Percentiles rank a stretch among this genome's conserved stretches.
These are phyloP conservation scores for Lampris megalopsis DNA, from an alignment of 2,113 vertebrate genomes.

Conservation along the genomic window DNA sequence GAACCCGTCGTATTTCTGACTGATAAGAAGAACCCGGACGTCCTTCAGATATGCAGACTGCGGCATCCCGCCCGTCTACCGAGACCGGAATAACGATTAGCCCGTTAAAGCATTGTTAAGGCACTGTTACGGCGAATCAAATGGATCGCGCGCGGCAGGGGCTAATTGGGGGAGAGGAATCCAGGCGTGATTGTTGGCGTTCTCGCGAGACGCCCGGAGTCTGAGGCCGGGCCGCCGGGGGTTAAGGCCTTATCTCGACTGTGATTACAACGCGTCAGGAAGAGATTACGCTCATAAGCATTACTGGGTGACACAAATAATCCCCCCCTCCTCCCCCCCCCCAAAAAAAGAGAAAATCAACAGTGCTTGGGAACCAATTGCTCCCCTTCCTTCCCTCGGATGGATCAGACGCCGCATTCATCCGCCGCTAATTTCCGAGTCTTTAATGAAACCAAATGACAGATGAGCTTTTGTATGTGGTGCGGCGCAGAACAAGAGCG, in stretches of 20 bases:
- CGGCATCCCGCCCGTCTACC: constrained; percentile 30
- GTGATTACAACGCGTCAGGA: constrained; percentile 63
- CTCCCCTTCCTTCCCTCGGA: constrained; percentile 50
- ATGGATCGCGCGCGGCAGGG: constrained; percentile 81
- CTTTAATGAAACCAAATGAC: constrained; percentile 66
- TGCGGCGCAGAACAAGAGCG: constrained; percentile 24
- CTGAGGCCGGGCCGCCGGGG: constrained; percentile 61
- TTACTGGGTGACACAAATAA: constrained; percentile 60
- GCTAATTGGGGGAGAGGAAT: constrained; percentile 78
- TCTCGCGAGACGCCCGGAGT: constrained; percentile 72
- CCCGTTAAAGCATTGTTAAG: constrained; percentile 72
- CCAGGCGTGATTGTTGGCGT: constrained; percentile 71
- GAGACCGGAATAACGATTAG: constrained; percentile 70
- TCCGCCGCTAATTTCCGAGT: constrained; percentile 57
- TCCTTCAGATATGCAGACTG: constrained; percentile 65
- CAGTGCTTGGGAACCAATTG: constrained; percentile 45
- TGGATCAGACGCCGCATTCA: constrained; percentile 65
- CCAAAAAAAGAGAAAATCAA: constrained; percentile 52
- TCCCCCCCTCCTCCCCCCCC: constrained; percentile 13
- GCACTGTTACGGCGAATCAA: constrained; percentile 76
- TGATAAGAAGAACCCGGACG: constrained; percentile 36
- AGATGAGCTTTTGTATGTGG: constrained; percentile 53
- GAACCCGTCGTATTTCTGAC: constrained; percentile 23
- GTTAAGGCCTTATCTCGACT: constrained; percentile 61
- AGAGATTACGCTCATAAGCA: constrained; percentile 59